phyloP scores from a whole-genome alignment of 2,113 vertebrate genomes.

The Leucoraja erinaceus region DNA sequence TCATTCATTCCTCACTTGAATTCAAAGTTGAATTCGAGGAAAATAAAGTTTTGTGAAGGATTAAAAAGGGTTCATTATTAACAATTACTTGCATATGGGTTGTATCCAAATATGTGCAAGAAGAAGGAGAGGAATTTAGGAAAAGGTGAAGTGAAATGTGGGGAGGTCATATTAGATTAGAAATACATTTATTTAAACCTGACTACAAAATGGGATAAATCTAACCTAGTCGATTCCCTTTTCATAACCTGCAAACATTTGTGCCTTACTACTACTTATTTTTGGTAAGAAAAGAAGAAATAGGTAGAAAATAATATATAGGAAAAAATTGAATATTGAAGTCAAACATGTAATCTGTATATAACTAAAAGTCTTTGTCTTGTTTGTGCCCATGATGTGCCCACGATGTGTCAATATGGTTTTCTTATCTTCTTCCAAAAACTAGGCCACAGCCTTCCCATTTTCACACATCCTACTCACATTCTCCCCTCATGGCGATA shows the following conservation, averaged over 20 bases:
- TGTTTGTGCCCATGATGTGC: no score
- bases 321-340: not conserved
- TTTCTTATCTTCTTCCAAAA: no score
- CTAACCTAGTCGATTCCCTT: not conserved
- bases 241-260: not conserved
- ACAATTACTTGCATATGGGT: not conserved
- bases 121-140: not conserved
- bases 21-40: not conserved
- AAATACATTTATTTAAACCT: not conserved
- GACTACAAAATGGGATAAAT: not conserved
- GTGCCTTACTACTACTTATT: not conserved
- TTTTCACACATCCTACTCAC: no score
- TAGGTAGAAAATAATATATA: not conserved
- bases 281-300: not conserved
- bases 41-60: not conserved
- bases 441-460: no score
- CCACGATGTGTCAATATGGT: no score
- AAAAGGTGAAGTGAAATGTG: not conserved
- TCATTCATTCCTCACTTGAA: no score
- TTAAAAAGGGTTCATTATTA: not conserved
- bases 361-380: no score
- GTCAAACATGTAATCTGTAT: not conserved
- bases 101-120: not conserved
- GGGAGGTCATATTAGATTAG: not conserved
- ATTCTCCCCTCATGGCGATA: no score